These are phyloP conservation scores for Podiceps cristatus DNA, from an alignment of 2,113 vertebrate genomes.

Conservation along the genomic window DNA sequence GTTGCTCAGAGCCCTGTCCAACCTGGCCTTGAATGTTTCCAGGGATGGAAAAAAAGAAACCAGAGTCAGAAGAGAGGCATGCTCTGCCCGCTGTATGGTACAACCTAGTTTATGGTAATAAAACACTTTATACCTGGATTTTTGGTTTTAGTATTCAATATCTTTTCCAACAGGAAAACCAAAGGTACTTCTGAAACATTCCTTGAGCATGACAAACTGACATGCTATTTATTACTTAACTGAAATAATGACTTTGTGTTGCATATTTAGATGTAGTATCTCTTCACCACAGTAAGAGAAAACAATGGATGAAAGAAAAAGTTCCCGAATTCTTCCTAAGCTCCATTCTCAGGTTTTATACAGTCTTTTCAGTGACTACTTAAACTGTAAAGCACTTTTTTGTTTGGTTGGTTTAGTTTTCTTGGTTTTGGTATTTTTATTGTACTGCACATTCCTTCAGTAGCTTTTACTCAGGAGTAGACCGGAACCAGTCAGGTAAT, in stretches of 20 bases:
- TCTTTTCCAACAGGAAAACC: background rate
- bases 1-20: no score
- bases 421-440: background rate
- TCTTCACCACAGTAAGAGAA: background rate
- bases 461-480: background rate
- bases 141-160: background rate
- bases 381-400: background rate
- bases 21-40: no score
- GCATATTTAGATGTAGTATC: background rate
- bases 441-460: background rate
- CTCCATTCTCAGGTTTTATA: background rate
- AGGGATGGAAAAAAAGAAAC: background rate
- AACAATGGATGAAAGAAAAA: background rate
- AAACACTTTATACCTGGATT: background rate
- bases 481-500: background rate
- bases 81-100: background rate
- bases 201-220: background rate
- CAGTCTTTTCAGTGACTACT: background rate
- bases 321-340: background rate
- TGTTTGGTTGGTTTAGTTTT: background rate
- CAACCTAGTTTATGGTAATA: background rate
- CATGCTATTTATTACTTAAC: background rate
- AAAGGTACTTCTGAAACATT: background rate
- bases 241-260: background rate
- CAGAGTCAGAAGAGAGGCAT: background rate